Percentiles rank a stretch among this genome's conserved stretches.
Evolutionary conservation across 2,888 invertebrate genomes (phyloP).

Genomic region (Glaucopsyche alexis): DNA sequence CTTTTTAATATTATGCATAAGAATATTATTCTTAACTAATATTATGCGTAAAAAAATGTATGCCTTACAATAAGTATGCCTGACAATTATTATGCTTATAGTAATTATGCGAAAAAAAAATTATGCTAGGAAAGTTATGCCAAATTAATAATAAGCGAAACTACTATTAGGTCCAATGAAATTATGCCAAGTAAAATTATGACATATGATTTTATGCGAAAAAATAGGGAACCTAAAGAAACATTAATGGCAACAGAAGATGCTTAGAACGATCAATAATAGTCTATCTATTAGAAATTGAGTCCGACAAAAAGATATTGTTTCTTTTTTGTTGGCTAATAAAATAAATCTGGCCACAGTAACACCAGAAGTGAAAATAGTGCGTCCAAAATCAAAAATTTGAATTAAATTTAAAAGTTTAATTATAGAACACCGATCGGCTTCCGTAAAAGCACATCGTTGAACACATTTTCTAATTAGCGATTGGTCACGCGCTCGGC

Average conservation of each 20-base stretch:
- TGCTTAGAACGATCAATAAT: neutral
- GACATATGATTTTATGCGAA: too few species aligned
- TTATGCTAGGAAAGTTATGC: too few species aligned
- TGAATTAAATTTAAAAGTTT: constrained; percentile 70
- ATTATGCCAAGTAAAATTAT: too few species aligned
- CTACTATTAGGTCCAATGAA: too few species aligned
- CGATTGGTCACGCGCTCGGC: constrained; percentile 74
- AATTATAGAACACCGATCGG: constrained; percentile 72
- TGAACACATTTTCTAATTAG: constrained; percentile 76
- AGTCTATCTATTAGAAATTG: neutral
- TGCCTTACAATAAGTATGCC: too few species aligned
- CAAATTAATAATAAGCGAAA: too few species aligned
- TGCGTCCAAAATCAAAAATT: constrained; percentile 69
- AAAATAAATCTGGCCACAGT: constrained; percentile 44
- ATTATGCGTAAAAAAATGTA: too few species aligned
- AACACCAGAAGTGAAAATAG: constrained; percentile 57
- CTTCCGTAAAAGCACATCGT: constrained; percentile 68
- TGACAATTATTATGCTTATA: too few species aligned
- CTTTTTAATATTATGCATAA: too few species aligned
- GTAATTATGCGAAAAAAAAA: too few species aligned
- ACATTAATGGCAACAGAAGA: neutral
- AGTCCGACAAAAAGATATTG: neutral
- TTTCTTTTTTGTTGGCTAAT: neutral
- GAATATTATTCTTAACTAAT: too few species aligned
- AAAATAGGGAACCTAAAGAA: too few species aligned